These are phyloP conservation scores for Andrena hattorfiana DNA, from an alignment of 2,888 invertebrate species.

Conservation along the genomic window DNA sequence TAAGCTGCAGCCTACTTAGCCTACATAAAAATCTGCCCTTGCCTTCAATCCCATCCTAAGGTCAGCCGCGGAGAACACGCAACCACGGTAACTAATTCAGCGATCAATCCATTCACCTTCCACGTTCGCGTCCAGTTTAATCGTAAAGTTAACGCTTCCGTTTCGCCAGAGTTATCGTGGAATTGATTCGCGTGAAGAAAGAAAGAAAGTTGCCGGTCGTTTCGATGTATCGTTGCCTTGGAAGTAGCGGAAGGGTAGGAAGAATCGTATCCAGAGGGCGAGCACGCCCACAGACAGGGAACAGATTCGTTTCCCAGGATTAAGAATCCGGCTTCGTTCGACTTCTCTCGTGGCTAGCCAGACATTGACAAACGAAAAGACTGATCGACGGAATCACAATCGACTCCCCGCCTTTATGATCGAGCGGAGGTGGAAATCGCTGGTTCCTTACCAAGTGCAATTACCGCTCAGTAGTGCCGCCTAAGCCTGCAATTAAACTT, in stretches of 20 bases:
- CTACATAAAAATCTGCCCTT: too few relatives aligned
- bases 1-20: too few relatives aligned
- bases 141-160: neutral
- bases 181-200: constrained; percentile 17
- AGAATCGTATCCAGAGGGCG: constrained; percentile 6
- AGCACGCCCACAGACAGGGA: neutral
- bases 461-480: constrained; percentile 50
- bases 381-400: constrained; percentile 63
- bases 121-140: neutral
- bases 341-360: constrained; percentile 31
- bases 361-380: constrained; percentile 51
- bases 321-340: constrained; percentile 24
- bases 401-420: constrained; percentile 59
- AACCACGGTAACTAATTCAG: neutral
- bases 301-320: constrained; percentile 44
- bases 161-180: neutral
- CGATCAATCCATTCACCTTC: neutral
- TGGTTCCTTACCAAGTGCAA: constrained; percentile 50
- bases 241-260: neutral
- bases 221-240: constrained; percentile 19
- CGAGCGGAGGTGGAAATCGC: constrained; percentile 54
- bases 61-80: too few relatives aligned
- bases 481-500: constrained; percentile 67
- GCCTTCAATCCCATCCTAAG: too few relatives aligned
- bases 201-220: constrained; percentile 7